A percentile compares a stretch with the other conserved stretches of the same genome.
Conservation (phyloP, 2,113 vertebrate genomes). For the Larimichthys polyactis region DNA sequence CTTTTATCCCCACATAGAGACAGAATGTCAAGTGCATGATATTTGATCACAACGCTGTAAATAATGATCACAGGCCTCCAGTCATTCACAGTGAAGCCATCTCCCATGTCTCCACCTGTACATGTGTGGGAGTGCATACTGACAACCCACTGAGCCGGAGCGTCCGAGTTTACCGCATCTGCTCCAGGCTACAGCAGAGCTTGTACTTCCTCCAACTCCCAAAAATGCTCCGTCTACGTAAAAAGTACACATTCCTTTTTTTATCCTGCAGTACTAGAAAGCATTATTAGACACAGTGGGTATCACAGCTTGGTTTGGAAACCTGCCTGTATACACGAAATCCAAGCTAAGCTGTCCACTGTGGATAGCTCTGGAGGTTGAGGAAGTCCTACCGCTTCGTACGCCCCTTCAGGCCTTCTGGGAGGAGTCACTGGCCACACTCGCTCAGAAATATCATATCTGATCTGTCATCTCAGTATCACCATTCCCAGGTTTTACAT, state of each 20-base stretch:
- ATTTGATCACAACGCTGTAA: constrained; percentile 28
- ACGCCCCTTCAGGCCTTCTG: constrained; percentile 18
- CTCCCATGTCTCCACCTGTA: constrained; percentile 15
- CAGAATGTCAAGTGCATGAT: not conserved
- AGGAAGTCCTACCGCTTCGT: constrained; percentile 13
- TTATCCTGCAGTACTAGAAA: constrained; percentile 52
- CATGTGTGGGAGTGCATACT: constrained; percentile 11
- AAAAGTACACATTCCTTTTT: constrained; percentile 37
- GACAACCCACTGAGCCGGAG: constrained; percentile 16
- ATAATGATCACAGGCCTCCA: constrained; percentile 12
- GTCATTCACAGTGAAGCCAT: constrained; percentile 27
- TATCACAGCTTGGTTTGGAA: constrained; percentile 57
- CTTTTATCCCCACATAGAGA: no score
- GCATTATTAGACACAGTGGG: constrained; percentile 53
- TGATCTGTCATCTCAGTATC: not conserved
- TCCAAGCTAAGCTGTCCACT: constrained; percentile 33
- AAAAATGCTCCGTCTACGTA: not conserved
- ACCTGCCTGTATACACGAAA: constrained; percentile 31
- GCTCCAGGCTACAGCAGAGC: constrained; percentile 32
- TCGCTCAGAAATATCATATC: constrained; percentile 11
- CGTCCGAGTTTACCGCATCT: constrained; percentile 14
- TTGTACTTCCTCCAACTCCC: not conserved
- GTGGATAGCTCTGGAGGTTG: constrained; percentile 32
- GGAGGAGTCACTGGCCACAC: constrained; percentile 7
- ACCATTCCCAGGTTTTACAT: not conserved